Percentiles rank a stretch among this genome's conserved stretches.
Evolutionary conservation across 1,140 invertebrate genomes (phyloP).

Genomic region (Drosophila erecta): DNA sequence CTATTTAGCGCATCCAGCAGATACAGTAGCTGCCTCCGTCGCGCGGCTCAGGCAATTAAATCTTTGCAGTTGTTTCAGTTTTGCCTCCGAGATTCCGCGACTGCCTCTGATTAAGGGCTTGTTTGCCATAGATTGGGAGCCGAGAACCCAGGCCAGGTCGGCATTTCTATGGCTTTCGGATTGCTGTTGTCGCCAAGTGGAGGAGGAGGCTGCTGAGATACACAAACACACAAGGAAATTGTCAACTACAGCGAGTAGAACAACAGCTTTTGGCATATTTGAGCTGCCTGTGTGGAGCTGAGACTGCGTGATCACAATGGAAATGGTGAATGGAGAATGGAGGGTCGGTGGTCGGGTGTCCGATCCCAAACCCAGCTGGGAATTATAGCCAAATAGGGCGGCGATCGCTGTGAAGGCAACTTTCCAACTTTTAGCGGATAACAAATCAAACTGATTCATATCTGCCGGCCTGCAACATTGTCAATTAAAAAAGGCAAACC

Average conservation of each 20-base stretch:
- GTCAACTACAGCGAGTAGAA: constrained; percentile 63
- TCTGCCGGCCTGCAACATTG: constrained; percentile 50
- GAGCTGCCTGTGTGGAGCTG: constrained; percentile 33
- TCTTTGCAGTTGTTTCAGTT: constrained; percentile 78
- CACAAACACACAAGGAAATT: constrained; percentile 67
- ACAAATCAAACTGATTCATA: constrained; percentile 64
- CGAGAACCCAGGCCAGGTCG: constrained; percentile 18
- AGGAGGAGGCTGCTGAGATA: not conserved
- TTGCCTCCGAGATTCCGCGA: constrained; percentile 60
- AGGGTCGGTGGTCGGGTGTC: not conserved
- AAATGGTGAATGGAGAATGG: constrained; percentile 1
- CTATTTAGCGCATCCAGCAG: constrained; percentile 81
- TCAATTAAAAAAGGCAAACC: constrained; percentile 64
- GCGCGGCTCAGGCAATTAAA: constrained; percentile 66
- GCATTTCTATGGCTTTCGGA: constrained; percentile 61
- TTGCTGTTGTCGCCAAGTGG: constrained; percentile 29
- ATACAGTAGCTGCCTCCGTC: constrained; percentile 61
- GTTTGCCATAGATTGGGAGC: constrained; percentile 57
- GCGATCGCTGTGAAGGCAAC: constrained; percentile 1
- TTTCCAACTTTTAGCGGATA: constrained; percentile 33
- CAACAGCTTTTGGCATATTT: constrained; percentile 78
- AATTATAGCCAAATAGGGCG: constrained; percentile 50
- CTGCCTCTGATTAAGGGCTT: constrained; percentile 78
- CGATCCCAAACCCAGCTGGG: constrained; percentile 33
- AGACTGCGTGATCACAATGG: constrained; percentile 40